These are phyloP conservation scores for Pseudochaenichthys georgianus DNA, from an alignment of 2,797 vertebrate genomes.

Conservation along the genomic window DNA sequence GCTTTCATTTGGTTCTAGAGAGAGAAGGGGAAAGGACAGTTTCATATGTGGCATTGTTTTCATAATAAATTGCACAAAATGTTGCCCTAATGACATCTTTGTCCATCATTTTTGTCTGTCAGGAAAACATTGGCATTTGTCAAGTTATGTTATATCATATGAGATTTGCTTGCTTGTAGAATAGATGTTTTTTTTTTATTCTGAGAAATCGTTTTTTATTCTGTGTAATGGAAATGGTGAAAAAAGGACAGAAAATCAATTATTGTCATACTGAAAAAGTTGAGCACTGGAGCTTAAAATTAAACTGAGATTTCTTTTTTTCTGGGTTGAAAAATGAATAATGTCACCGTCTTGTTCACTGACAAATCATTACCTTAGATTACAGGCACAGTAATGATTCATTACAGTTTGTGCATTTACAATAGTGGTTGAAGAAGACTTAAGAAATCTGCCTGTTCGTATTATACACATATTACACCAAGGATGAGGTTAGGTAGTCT, in stretches of 20 bases:
- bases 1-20: conserved; percentile 48
- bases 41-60: conserved; percentile 23
- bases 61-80: conserved; percentile 52
- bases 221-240: conserved; percentile 7
- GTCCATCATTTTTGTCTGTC: conserved; percentile 12
- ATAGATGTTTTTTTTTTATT: conserved; percentile 7
- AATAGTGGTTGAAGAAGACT: neutral
- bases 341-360: conserved; percentile 5
- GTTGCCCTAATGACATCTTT: conserved; percentile 17
- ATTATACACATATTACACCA: neutral
- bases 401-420: neutral
- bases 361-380: neutral
- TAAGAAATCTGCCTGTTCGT: neutral
- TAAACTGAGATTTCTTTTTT: neutral
- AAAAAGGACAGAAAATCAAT: conserved; percentile 20
- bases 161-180: neutral
- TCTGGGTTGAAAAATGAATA: neutral
- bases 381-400: neutral
- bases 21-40: conserved; percentile 37
- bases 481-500: too few relatives aligned
- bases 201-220: conserved; percentile 11
- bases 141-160: neutral
- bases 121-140: neutral
- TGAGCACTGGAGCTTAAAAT: conserved; percentile 10
- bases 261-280: neutral